phyloP scores from a whole-genome alignment of 2,888 invertebrate genomes.

The Cryptus armator region DNA sequence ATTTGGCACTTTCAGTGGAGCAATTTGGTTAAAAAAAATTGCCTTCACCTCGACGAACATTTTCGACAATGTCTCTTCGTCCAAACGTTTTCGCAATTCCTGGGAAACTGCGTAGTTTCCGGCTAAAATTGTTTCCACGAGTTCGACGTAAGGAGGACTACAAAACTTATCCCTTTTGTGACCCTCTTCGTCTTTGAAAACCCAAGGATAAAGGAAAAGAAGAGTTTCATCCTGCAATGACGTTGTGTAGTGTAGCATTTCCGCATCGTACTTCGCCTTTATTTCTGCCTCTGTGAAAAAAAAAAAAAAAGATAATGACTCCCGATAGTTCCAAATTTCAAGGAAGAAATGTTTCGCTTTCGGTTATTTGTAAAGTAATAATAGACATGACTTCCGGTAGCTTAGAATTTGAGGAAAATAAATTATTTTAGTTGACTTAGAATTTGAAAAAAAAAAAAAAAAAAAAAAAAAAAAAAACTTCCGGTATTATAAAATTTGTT shows the following conservation, averaged over 20 bases:
- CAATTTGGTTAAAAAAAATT: not conserved
- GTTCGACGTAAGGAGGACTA: slow-evolving; percentile 81
- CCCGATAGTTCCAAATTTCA: not conserved
- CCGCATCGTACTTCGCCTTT: slow-evolving; percentile 80
- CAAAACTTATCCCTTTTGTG: slow-evolving; percentile 81
- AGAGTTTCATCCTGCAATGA: slow-evolving; percentile 79
- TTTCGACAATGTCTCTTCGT: slow-evolving; percentile 76
- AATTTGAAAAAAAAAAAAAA: slow-evolving; percentile 4
- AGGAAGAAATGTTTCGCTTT: slow-evolving; percentile 9
- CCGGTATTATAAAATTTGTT: not conserved
- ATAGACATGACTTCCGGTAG: not conserved
- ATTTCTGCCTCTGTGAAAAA: slow-evolving; percentile 77
- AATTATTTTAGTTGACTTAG: not conserved
- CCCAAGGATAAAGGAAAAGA: slow-evolving; percentile 82
- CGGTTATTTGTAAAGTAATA: not conserved
- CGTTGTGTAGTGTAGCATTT: slow-evolving; percentile 79
- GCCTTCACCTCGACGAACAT: slow-evolving; percentile 78
- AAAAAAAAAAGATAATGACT: not conserved
- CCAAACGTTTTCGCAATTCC: slow-evolving; percentile 79
- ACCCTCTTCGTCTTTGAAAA: slow-evolving; percentile 83
- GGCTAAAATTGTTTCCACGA: slow-evolving; percentile 79
- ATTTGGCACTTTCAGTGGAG: no score
- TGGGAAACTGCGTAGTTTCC: slow-evolving; percentile 79
- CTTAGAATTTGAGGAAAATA: not conserved
- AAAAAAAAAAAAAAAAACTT: not conserved